Percentiles rank a stretch among this genome's conserved stretches.
phyloP scores from a whole-genome alignment of 2,797 vertebrate genomes.

The Tapirus indicus region DNA sequence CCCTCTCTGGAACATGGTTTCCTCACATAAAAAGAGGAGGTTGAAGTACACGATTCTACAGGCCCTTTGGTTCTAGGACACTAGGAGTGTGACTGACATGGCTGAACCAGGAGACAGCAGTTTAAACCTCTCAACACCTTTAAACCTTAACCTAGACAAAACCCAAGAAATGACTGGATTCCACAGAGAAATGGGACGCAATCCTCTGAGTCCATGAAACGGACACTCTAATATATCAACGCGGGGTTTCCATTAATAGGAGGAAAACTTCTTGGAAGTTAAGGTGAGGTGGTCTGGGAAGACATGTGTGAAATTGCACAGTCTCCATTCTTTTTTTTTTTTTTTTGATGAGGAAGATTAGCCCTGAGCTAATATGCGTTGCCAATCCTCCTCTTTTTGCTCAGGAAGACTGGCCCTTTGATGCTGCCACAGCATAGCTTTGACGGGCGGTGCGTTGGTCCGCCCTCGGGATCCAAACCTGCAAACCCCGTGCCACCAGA shows the following conservation, averaged over 20 bases:
- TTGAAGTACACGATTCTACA: not conserved
- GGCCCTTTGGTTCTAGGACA: not conserved
- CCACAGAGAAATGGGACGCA: not conserved
- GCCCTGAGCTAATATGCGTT: no score
- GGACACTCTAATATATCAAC: not conserved
- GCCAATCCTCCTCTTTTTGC: no score
- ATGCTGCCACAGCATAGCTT: no score
- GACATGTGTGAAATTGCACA: not conserved
- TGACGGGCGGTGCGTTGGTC: no score
- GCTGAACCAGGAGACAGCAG: not conserved
- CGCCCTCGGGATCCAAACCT: no score
- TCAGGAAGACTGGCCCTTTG: no score
- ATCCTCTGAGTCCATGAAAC: not conserved
- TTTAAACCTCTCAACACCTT: not conserved
- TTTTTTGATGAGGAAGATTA: no score
- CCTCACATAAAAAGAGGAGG: not conserved
- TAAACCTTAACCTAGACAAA: not conserved
- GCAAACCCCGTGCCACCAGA: no score
- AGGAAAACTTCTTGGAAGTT: constrained; percentile 1
- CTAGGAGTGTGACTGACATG: rapidly evolving
- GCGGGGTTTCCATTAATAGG: not conserved
- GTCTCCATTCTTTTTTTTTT: not conserved
- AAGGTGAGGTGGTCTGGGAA: not conserved
- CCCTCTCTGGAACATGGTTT: not conserved
- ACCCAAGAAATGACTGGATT: not conserved